Conservation (phyloP, 2,797 vertebrate genomes). For the Staurois parvus region DNA sequence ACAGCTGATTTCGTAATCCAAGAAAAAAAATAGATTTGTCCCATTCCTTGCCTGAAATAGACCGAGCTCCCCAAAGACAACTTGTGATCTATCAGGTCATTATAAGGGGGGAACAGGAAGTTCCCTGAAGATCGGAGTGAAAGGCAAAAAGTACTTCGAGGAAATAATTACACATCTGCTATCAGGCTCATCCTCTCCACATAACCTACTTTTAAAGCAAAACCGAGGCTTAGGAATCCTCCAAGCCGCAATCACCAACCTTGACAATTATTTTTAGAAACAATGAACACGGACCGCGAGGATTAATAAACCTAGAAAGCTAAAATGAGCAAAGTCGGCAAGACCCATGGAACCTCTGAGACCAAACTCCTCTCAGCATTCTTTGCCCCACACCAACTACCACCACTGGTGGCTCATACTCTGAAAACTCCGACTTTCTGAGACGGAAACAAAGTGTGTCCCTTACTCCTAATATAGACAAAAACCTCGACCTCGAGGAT, state of each 20-base stretch:
- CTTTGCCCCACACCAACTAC: no score
- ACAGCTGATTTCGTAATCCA: no score
- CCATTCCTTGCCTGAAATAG: background rate
- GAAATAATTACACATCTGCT: slow-evolving; percentile 13
- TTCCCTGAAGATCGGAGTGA: background rate
- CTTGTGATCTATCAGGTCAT: background rate
- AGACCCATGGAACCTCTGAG: no score
- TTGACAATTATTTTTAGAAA: slow-evolving; percentile 27
- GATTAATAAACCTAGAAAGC: slow-evolving; percentile 13
- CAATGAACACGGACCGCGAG: background rate
- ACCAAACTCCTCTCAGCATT: no score
- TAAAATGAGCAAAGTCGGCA: no score
- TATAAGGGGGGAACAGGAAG: background rate
- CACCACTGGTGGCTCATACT: no score
- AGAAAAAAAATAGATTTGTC: background rate
- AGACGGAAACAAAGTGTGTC: no score
- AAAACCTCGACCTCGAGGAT: slow-evolving; percentile 9
- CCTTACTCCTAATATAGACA: no score
- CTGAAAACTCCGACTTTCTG: no score
- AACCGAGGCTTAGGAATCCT: background rate
- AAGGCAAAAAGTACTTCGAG: slow-evolving; percentile 17
- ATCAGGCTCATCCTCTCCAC: background rate
- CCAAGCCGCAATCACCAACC: slow-evolving; percentile 4
- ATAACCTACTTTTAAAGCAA: slow-evolving; percentile 35
- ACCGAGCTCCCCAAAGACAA: background rate